A percentile compares a stretch with the other conserved stretches of the same genome.
These are phyloP conservation scores for Oegoconia quadripuncta DNA, from an alignment of 2,888 invertebrate species.

Conservation along the genomic window DNA sequence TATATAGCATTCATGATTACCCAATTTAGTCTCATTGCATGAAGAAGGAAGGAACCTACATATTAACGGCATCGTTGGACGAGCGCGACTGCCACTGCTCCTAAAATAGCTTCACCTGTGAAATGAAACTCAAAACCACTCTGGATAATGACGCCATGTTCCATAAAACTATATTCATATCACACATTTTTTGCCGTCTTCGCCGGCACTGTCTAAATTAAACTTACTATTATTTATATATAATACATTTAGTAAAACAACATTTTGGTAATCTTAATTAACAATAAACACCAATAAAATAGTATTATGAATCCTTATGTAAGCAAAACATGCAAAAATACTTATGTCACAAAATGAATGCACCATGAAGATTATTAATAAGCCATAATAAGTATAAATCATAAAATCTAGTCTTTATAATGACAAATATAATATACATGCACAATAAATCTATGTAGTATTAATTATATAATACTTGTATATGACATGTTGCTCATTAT, in stretches of 20 bases:
- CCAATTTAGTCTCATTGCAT: too few species aligned
- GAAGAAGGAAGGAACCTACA: too few species aligned
- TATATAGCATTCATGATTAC: too few species aligned
- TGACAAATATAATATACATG: too few species aligned
- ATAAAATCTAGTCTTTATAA: too few species aligned
- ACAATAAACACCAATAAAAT: constrained; percentile 11
- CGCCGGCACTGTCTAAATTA: not conserved
- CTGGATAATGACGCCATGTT: constrained; percentile 25
- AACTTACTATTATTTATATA: not conserved
- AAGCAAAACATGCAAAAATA: constrained; percentile 30
- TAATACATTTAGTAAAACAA: constrained; percentile 2
- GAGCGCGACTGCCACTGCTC: constrained; percentile 13
- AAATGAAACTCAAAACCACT: constrained; percentile 18
- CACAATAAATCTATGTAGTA: too few species aligned
- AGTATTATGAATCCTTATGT: constrained; percentile 12
- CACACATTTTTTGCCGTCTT: constrained; percentile 24
- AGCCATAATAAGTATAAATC: constrained; percentile 39
- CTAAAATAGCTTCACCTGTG: constrained; percentile 27
- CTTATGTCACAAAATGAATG: constrained; percentile 19
- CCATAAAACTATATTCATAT: constrained; percentile 30
- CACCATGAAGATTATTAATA: constrained; percentile 27
- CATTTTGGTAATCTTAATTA: constrained; percentile 3
- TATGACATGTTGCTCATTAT: too few species aligned
- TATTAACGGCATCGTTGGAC: constrained; percentile 8
- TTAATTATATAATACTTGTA: too few species aligned